Evolutionary conservation across 2,113 vertebrate species (phyloP), one percentile per base, ranked within the genome.

Genomic region (Caloenas nicobarica): DNA sequence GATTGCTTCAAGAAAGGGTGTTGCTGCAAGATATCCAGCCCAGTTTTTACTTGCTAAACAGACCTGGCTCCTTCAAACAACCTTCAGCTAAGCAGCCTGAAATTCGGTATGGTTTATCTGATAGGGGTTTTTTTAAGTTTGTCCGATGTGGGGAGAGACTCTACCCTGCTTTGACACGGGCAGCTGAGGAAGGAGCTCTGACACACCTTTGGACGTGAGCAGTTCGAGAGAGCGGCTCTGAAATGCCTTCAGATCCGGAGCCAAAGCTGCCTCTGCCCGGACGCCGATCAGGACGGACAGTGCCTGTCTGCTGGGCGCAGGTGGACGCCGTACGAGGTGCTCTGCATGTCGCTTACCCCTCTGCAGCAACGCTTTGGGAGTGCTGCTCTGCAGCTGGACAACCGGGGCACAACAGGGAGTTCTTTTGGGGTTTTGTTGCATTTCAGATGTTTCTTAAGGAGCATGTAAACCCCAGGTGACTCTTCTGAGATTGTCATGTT

Each of bases 61-160:
- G 61, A 50, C 22, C 48, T 92, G 69, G 25, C 69, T 96, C n/a
- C 68, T 86, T 96, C 86, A 91, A 31, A 29, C 51, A 88, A 86
- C n/a, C 66, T 93, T 86, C 90, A 60, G 31, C 68, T 68, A 74
- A 95, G 51, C 76, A 68, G 42, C 74, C 60, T 86, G 88, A 83
- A 91, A 83, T 83, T 56, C 66, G 33, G 9, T 18, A 11, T 79
- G 42, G 18, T 88, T 93, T 76, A 92, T 94, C 90, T 93, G 88
- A 94, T 94, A 34, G 0, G 22, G 33, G 24, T 61, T 94, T 77
- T 91, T 87, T 28, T 8, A 6, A 92, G 21, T 80, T 86, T 76
- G 61, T 58, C 68, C 57, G 77, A 9, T 34, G 19, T 26, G 22
- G 23, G 18, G 33, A 81, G 44, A 93, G 22, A 44, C 11, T 86